Evolutionary conservation across 2,113 vertebrate species (phyloP).

Genomic region (Paramisgurnus dabryanus): DNA sequence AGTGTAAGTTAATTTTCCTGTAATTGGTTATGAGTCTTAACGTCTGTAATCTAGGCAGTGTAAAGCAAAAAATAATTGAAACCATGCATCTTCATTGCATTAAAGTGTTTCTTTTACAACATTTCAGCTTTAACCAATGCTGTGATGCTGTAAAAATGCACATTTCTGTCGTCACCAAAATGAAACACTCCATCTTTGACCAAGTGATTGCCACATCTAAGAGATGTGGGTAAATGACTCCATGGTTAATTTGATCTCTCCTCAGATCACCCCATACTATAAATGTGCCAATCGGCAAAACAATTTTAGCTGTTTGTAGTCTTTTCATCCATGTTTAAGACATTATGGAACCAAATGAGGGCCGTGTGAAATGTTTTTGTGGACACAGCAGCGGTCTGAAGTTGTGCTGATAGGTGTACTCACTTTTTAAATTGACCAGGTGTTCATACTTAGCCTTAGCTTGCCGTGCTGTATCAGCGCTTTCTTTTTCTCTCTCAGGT

Average conservation of each 20-base stretch:
- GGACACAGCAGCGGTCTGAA: not conserved
- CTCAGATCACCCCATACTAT: not conserved
- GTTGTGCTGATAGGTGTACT: constrained; percentile 21
- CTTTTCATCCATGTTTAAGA: not conserved
- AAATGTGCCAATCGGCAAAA: no score
- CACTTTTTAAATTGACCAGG: constrained; percentile 19
- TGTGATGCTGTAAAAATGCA: no score
- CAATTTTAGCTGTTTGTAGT: not conserved
- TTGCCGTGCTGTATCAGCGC: constrained; percentile 42
- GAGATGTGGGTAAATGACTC: no score
- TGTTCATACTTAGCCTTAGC: constrained; percentile 31
- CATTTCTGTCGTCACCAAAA: no score
- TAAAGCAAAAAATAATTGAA: not conserved
- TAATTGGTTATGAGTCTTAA: not conserved
- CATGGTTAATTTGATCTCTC: no score
- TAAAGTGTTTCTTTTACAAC: not conserved
- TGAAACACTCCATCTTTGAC: no score
- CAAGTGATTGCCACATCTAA: no score
- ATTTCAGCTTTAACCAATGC: no score
- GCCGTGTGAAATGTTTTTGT: constrained; percentile 13
- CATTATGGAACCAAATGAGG: not conserved
- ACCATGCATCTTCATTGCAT: not conserved
- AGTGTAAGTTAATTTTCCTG: not conserved
- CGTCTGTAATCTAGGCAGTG: not conserved
- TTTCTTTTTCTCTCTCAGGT: constrained; percentile 43